These are phyloP conservation scores for Drosophila mauritiana DNA, from an alignment of 1,140 invertebrate genomes.

Conservation along the genomic window DNA sequence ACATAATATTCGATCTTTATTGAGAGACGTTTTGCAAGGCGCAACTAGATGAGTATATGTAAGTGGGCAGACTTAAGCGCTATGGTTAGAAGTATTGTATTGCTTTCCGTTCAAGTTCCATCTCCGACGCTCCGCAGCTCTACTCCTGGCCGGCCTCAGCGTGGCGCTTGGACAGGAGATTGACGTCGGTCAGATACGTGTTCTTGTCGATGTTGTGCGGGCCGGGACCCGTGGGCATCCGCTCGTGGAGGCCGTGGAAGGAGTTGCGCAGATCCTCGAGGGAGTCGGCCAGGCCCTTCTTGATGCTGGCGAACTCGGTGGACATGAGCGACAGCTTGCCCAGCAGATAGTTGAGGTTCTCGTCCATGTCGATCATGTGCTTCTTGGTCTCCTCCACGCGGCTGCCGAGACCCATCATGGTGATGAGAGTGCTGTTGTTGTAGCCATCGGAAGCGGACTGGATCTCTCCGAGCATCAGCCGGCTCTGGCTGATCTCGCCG, in stretches of 20 bases:
- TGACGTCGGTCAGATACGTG: conserved; percentile 68
- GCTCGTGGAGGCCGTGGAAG: conserved; percentile 88
- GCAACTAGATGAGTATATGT: conserved; percentile 22
- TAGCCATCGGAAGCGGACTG: conserved; percentile 92
- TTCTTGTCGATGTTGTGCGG: conserved; percentile 62
- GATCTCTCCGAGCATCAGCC: conserved; percentile 89
- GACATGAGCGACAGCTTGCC: conserved; percentile 92
- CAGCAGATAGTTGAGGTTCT: conserved; percentile 93
- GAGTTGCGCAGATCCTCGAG: conserved; percentile 90
- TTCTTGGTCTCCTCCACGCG: conserved; percentile 92
- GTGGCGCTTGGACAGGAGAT: conserved; percentile 59
- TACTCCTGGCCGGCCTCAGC: conserved; percentile 49
- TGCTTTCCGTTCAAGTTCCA: neutral
- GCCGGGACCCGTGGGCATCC: conserved; percentile 80
- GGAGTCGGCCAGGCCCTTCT: conserved; percentile 89
- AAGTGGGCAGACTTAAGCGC: conserved; percentile 56
- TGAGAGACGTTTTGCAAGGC: neutral
- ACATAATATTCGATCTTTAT: too few species aligned
- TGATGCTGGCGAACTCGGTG: conserved; percentile 94
- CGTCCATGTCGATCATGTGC: conserved; percentile 92
- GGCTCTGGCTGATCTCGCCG: conserved; percentile 91
- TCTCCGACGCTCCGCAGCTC: neutral
- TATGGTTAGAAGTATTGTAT: conserved; percentile 57
- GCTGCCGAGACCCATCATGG: conserved; percentile 92
- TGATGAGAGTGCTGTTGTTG: conserved; percentile 92